Evolutionary conservation across 2,797 vertebrate species (phyloP).

Genomic region (Pipistrellus pipistrellus): DNA sequence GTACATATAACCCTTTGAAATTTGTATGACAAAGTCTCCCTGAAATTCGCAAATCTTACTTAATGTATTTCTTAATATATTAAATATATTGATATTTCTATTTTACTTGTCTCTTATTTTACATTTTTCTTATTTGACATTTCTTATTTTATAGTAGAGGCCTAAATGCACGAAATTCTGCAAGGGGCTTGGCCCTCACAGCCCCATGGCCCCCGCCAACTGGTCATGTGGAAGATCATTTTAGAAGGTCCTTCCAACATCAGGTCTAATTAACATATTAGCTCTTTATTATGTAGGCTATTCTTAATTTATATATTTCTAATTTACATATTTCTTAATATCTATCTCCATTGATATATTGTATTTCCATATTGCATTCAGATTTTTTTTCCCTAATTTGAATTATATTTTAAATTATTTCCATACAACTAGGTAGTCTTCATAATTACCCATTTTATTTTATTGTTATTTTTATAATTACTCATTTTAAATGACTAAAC

Average conservation of each 20-base stretch:
- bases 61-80: slow-evolving; percentile 38
- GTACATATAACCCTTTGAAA: slow-evolving; percentile 14
- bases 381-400: neutral
- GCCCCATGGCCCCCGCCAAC: too few relatives aligned
- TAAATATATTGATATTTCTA: too few relatives aligned
- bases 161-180: too few relatives aligned
- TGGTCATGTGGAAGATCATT: too few relatives aligned
- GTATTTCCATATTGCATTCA: slow-evolving; percentile 30
- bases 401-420: slow-evolving; percentile 32
- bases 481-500: neutral
- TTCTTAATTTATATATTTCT: too few relatives aligned
- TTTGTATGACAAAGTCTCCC: neutral
- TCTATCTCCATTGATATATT: neutral
- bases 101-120: too few relatives aligned
- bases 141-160: too few relatives aligned
- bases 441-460: slow-evolving; percentile 8
- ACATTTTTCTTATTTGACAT: too few relatives aligned
- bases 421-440: neutral
- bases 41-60: slow-evolving; percentile 37
- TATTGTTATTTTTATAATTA: slow-evolving; percentile 6
- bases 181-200: too few relatives aligned
- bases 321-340: neutral
- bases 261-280: too few relatives aligned
- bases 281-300: too few relatives aligned
- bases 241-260: too few relatives aligned